These are phyloP conservation scores for Nibea coibor DNA, from an alignment of 2,113 vertebrate genomes.

Conservation along the genomic window DNA sequence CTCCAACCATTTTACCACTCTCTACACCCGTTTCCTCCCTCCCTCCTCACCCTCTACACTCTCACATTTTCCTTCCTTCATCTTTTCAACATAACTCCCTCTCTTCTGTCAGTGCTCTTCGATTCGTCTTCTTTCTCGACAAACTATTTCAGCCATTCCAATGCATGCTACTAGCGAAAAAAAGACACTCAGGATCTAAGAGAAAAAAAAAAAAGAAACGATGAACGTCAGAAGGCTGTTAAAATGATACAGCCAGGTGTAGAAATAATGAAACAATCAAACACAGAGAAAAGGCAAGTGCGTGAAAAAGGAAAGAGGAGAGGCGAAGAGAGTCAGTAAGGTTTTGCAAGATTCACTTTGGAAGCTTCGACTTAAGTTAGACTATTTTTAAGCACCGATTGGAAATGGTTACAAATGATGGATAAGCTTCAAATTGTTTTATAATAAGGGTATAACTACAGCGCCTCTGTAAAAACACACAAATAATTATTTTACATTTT, in stretches of 20 bases:
- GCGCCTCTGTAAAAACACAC: too few species aligned
- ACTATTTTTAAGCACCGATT: background rate
- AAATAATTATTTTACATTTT: too few species aligned
- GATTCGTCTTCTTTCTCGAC: slow-evolving; percentile 13
- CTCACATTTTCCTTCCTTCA: slow-evolving; percentile 52
- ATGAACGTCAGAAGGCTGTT: slow-evolving; percentile 32
- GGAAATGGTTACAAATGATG: too few species aligned
- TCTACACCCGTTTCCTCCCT: slow-evolving; percentile 43
- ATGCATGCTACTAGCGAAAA: background rate
- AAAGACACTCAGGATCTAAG: background rate
- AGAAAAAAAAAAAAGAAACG: slow-evolving; percentile 16
- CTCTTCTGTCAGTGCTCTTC: slow-evolving; percentile 15
- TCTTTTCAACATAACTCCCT: slow-evolving; percentile 31
- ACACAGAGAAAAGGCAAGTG: background rate
- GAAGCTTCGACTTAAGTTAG: too few species aligned
- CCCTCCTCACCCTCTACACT: slow-evolving; percentile 40
- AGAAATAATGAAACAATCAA: slow-evolving; percentile 3
- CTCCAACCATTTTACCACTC: slow-evolving; percentile 57
- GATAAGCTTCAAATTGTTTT: too few species aligned
- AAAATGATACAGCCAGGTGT: slow-evolving; percentile 2
- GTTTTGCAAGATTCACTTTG: background rate
- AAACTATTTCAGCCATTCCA: background rate
- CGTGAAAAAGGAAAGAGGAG: background rate
- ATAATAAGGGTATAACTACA: too few species aligned
- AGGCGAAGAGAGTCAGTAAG: background rate